Percentiles rank a stretch among this genome's conserved stretches.
Conservation (phyloP, 2,113 vertebrate genomes). For the Hassar affinis region DNA sequence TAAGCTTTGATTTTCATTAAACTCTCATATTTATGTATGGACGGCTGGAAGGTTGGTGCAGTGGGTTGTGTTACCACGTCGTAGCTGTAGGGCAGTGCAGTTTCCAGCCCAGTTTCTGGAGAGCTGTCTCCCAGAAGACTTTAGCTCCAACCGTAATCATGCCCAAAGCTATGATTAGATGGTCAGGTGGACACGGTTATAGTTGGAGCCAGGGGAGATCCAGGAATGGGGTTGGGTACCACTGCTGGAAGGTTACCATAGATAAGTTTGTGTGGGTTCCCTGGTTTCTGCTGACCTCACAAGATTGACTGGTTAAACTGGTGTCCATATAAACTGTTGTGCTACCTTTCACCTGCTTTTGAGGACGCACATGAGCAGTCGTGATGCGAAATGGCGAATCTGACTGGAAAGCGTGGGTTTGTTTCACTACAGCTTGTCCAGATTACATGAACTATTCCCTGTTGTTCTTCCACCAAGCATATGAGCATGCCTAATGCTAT, state of each 20-base stretch:
- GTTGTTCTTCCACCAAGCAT: background rate
- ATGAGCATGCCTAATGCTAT: background rate
- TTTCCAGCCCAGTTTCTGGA: no score
- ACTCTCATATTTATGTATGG: conserved; percentile 37
- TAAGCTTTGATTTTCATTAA: conserved; percentile 24
- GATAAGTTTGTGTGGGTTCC: background rate
- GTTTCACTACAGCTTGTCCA: background rate
- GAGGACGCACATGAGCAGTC: background rate
- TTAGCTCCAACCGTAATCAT: no score
- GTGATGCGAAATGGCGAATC: background rate
- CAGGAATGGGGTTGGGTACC: no score
- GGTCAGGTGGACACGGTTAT: no score
- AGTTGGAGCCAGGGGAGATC: no score
- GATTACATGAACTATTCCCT: background rate
- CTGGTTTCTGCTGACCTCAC: background rate
- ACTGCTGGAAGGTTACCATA: background rate
- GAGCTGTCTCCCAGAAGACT: no score
- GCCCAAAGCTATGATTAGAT: no score
- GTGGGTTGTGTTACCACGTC: background rate
- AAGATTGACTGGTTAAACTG: background rate
- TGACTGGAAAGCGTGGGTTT: no score
- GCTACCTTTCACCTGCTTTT: background rate
- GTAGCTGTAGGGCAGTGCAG: no score
- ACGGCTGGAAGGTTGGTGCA: background rate
- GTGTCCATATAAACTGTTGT: background rate